Conservation (phyloP, 2,797 vertebrate species). For the Hemibagrus guttatus region DNA sequence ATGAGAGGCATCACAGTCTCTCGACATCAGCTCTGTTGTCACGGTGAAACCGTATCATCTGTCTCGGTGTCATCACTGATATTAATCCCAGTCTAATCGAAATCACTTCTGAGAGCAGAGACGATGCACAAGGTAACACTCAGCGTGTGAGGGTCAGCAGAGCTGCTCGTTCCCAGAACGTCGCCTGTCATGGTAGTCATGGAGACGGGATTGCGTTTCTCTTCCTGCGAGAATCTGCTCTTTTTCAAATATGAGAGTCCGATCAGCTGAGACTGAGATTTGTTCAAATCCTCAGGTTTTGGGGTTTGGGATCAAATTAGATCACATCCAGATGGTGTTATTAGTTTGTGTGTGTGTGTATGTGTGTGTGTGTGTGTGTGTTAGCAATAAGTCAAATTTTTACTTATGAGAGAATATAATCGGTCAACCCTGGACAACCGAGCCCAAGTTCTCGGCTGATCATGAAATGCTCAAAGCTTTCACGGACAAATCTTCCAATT, state of each 20-base stretch:
- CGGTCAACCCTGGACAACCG: background rate
- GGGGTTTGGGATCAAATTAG: background rate
- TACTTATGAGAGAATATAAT: background rate
- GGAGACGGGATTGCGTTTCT: background rate
- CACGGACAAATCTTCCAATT: background rate
- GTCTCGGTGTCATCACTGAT: background rate
- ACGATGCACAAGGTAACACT: background rate
- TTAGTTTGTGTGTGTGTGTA: background rate
- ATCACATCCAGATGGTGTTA: background rate
- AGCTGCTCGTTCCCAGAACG: background rate
- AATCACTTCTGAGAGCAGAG: background rate
- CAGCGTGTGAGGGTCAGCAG: background rate
- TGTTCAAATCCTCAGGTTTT: background rate
- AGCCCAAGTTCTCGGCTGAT: background rate
- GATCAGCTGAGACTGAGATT: background rate
- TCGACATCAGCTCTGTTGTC: background rate
- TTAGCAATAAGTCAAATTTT: background rate
- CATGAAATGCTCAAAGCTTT: background rate
- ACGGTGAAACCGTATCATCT: background rate
- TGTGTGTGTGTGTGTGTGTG: conserved; percentile 15
- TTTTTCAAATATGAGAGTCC: background rate
- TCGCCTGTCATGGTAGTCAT: background rate
- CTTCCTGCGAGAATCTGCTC: background rate
- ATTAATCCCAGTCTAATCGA: background rate
- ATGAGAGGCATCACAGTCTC: background rate